Evolutionary conservation across 2,113 vertebrate genomes (phyloP), one percentile per base, ranked within the genome.

Genomic region (Cebidichthys violaceus): DNA sequence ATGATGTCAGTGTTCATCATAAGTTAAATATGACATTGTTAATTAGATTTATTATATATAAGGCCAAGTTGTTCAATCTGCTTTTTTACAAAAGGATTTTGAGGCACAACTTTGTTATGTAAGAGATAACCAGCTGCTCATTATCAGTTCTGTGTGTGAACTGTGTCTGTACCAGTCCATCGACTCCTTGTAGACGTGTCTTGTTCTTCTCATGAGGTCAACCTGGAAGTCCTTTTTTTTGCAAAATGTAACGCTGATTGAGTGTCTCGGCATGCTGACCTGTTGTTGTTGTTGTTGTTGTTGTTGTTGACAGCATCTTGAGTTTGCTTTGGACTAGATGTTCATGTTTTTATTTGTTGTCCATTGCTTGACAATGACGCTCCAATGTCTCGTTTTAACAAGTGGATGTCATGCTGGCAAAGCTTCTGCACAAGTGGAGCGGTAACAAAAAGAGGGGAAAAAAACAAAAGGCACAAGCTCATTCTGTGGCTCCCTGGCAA

Each of bases 191-290:
- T n/a, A 45, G 29, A 57, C 29, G 9, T 41, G n/a, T 75, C 75
- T 72, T 84, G 68, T 84, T 72, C 83, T 70, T 82, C 71, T 60
- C 27, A 6, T 76, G 64, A 91, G 64, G 76, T 78, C 71, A 6
- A 41, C 6, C 61, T 85, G 66, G 22, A 80, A 71, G 79, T 17
- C 2, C 13, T 61, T 24, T 47, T n/a, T 59, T 41, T 50, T 14
- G 6, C 18, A 68, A 86, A 86, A n/a, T 13, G 33, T 70, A 72
- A 81, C 73, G 94, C 95, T 96, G 95, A 96, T 96, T 96, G 95
- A 93, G 88, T 95, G 95, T 95, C 95, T 81, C 94, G 95, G 93
- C 95, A 92, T 90, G 88, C 81, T 77, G 60, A 61, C 65, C 41
- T 74, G 24, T 65, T 77, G 71, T 82, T 85, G 86, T 83, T 86